These are phyloP conservation scores for Melanchra persicariae DNA, from an alignment of 2,888 invertebrate species.

Conservation along the genomic window DNA sequence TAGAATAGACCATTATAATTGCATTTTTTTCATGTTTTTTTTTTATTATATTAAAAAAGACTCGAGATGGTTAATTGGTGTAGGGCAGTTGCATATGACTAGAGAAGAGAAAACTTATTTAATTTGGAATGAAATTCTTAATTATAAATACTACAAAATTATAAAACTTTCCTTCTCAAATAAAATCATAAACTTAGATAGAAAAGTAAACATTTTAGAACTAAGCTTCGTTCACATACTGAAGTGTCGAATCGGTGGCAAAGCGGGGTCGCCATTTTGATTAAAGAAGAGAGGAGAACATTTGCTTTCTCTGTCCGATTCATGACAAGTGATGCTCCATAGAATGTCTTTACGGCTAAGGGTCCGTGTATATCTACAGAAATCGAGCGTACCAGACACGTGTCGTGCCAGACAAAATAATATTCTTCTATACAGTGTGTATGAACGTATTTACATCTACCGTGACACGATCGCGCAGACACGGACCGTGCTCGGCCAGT, in stretches of 20 bases:
- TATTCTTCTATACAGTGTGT: no score
- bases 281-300: neutral
- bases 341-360: neutral
- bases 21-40: neutral
- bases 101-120: conserved; percentile 12
- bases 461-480: no score
- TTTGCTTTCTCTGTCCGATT: neutral
- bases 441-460: no score
- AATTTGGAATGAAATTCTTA: conserved; percentile 31
- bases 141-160: neutral
- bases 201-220: neutral
- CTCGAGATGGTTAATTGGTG: neutral
- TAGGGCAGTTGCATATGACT: conserved; percentile 20
- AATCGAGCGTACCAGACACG: no score
- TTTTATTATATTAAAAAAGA: neutral
- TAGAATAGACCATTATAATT: neutral
- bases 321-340: neutral
- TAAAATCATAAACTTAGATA: neutral
- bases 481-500: no score
- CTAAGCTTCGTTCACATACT: no score
- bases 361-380: no score
- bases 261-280: neutral
- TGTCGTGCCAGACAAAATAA: no score
- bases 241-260: neutral
- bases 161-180: no score